phyloP scores from a whole-genome alignment of 2,797 vertebrate species.

The Tragelaphus oryx region DNA sequence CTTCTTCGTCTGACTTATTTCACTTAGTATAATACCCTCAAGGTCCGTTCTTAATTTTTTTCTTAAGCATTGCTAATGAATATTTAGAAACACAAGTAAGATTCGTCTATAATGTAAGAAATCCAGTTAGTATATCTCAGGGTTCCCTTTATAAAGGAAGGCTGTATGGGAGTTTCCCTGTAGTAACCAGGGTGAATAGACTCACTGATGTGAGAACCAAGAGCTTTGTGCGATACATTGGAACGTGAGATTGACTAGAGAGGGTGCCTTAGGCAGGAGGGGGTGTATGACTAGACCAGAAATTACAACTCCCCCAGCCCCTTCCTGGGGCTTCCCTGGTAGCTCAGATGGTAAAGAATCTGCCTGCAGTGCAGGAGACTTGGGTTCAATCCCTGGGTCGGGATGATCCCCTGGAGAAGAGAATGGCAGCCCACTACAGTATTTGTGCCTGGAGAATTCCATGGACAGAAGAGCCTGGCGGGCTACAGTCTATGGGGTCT shows the following conservation, averaged over 20 bases:
- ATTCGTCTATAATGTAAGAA: neutral
- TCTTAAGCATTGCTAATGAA: neutral
- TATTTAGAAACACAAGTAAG: slow-evolving; percentile 10
- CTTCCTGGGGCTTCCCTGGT: neutral
- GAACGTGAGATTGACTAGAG: neutral
- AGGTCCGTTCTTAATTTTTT: neutral
- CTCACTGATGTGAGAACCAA: neutral
- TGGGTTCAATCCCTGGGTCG: neutral
- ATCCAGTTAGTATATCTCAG: neutral
- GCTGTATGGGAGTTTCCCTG: neutral
- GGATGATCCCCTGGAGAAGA: neutral
- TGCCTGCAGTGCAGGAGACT: neutral
- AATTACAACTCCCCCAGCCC: neutral
- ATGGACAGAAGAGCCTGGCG: neutral
- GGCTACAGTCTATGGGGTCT: neutral
- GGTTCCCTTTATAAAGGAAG: neutral
- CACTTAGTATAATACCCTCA: neutral
- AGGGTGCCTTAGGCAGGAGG: neutral
- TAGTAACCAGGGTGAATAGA: neutral
- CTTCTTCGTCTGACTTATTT: neutral
- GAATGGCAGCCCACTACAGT: neutral
- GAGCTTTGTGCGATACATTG: neutral
- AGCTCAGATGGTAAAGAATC: neutral
- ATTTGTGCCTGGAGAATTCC: neutral
- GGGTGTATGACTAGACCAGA: neutral